A percentile compares a stretch with the other conserved stretches of the same genome.
These are phyloP conservation scores for Mnemiopsis leidyi DNA, from an alignment of 37 sponge, comb jelly and placozoan genomes.

Conservation along the genomic window DNA sequence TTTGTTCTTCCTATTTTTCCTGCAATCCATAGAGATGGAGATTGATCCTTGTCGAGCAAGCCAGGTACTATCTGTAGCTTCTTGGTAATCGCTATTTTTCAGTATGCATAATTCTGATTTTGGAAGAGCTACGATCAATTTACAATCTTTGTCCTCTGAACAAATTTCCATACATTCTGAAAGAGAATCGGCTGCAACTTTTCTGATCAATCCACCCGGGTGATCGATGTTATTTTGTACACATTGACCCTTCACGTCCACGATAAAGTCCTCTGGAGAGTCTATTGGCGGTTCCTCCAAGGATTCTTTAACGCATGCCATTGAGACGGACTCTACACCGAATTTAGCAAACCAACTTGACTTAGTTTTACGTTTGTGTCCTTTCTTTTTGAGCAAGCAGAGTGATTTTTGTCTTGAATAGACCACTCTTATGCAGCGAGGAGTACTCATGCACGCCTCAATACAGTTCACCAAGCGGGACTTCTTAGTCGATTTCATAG, in stretches of 20 bases:
- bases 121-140: neutral
- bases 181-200: neutral
- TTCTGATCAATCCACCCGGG: neutral
- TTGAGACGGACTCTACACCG: neutral
- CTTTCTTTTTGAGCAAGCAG: neutral
- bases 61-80: neutral
- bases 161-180: neutral
- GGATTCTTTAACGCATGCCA: neutral
- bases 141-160: neutral
- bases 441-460: neutral
- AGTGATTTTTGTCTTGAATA: neutral
- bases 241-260: neutral
- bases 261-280: neutral
- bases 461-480: neutral
- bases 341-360: neutral
- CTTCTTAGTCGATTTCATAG: neutral
- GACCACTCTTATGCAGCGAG: neutral
- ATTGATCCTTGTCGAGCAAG: neutral
- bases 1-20: neutral
- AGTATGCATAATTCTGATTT: neutral
- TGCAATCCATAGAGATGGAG: neutral
- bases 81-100: neutral
- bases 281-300: neutral
- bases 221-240: neutral
- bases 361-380: neutral